A percentile compares a stretch with the other conserved stretches of the same genome.
Evolutionary conservation across 2,797 vertebrate genomes (phyloP).

Genomic region (Lutjanus campechanus): DNA sequence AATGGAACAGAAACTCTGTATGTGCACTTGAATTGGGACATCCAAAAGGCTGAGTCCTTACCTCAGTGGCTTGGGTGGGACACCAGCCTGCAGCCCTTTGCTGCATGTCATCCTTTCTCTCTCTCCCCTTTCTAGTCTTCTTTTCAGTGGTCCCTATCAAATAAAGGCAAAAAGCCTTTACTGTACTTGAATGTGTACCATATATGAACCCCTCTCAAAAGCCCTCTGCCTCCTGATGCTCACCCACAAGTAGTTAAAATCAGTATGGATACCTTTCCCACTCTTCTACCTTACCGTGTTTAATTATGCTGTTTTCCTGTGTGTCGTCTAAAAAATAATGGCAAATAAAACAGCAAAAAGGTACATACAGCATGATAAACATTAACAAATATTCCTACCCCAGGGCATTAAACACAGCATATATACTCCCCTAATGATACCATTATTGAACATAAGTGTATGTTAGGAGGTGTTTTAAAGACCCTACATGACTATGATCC

Average conservation of each 20-base stretch:
- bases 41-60: no score
- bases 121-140: no score
- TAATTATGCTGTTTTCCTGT: neutral
- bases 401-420: no score
- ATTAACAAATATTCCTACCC: neutral
- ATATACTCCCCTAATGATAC: neutral
- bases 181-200: neutral
- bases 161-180: no score
- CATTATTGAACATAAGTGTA: neutral
- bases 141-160: no score
- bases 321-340: neutral
- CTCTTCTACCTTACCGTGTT: neutral
- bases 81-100: no score
- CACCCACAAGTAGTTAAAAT: neutral
- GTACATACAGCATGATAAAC: neutral
- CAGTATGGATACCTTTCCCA: neutral
- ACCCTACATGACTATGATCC: neutral
- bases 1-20: no score
- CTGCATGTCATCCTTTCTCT: no score
- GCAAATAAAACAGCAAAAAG: neutral
- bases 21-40: no score
- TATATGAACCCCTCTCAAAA: neutral
- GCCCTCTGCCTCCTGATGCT: neutral
- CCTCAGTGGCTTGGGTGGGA: no score
- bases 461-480: constrained; percentile 1